Evolutionary conservation across 35 echinoderm and acorn worm genomes (phyloP).

Genomic region (Heliocidaris tuberculata): DNA sequence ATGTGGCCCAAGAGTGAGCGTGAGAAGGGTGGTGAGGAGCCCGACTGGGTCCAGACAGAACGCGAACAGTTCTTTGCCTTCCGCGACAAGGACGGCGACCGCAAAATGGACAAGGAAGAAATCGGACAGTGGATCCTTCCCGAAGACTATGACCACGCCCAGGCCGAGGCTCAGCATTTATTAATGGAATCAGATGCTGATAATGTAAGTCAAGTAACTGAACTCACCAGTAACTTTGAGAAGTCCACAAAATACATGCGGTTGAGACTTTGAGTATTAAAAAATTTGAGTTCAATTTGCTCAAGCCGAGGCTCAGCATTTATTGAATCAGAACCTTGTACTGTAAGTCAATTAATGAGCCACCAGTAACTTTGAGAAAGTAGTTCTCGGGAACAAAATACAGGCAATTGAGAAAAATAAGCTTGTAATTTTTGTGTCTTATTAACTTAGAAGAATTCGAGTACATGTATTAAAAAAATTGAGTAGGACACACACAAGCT

Average conservation of each 20-base stretch:
- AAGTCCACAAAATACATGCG: not conserved
- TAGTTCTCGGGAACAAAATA: no score
- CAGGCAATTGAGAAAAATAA: no score
- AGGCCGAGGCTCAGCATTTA: constrained; percentile 95
- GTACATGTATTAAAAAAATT: no score
- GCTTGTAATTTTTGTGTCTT: no score
- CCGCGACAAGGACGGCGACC: constrained; percentile 87
- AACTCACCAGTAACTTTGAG: not conserved
- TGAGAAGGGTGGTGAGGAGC: constrained; percentile 61
- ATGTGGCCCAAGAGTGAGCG: constrained; percentile 75
- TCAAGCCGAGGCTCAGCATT: not conserved
- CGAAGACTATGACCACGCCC: constrained; percentile 91
- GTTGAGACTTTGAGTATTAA: not conserved
- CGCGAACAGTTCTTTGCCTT: constrained; percentile 84
- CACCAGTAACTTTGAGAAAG: not conserved
- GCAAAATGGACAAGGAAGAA: constrained; percentile 82
- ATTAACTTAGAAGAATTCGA: no score
- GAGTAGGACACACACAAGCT: no score
- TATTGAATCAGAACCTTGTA: no score
- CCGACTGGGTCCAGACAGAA: constrained; percentile 87
- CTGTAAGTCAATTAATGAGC: no score
- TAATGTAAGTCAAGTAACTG: constrained; percentile 53
- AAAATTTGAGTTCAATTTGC: no score
- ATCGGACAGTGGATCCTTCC: constrained; percentile 94
- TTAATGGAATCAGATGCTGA: constrained; percentile 86